Evolutionary conservation across 1,140 invertebrate genomes (phyloP).

Genomic region (Fopius arisanus): DNA sequence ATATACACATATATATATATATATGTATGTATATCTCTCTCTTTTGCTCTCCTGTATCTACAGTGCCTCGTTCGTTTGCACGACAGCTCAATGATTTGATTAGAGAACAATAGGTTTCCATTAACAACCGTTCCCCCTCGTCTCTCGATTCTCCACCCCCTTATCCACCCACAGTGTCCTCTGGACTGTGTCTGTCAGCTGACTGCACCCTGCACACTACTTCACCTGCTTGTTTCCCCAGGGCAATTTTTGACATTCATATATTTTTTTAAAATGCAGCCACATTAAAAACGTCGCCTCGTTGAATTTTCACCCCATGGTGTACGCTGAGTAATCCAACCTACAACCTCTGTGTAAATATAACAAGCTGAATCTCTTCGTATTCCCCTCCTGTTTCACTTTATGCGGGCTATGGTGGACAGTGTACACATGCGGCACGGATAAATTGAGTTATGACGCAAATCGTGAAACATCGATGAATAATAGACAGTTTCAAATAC

Average conservation of each 20-base stretch:
- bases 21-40: no score
- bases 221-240: slow-evolving; percentile 23
- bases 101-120: slow-evolving; percentile 64
- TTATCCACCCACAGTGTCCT: slow-evolving; percentile 30
- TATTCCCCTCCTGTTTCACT: not conserved
- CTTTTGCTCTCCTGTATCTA: slow-evolving; percentile 11
- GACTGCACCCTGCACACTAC: slow-evolving; percentile 36
- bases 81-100: slow-evolving; percentile 62
- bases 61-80: slow-evolving; percentile 32
- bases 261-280: not conserved
- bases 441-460: slow-evolving; percentile 22
- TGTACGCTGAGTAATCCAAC: not conserved
- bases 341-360: not conserved
- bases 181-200: slow-evolving; percentile 54
- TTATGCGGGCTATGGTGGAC: not conserved
- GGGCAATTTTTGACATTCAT: slow-evolving; percentile 23
- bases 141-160: slow-evolving; percentile 39
- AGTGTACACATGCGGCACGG: not conserved
- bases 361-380: not conserved
- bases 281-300: not conserved
- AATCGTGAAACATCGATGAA: slow-evolving; percentile 22
- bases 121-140: slow-evolving; percentile 53
- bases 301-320: not conserved
- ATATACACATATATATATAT: no score
- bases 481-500: slow-evolving; percentile 2